Conservation (phyloP, 2,113 vertebrate species). For the Orycteropus afer region DNA sequence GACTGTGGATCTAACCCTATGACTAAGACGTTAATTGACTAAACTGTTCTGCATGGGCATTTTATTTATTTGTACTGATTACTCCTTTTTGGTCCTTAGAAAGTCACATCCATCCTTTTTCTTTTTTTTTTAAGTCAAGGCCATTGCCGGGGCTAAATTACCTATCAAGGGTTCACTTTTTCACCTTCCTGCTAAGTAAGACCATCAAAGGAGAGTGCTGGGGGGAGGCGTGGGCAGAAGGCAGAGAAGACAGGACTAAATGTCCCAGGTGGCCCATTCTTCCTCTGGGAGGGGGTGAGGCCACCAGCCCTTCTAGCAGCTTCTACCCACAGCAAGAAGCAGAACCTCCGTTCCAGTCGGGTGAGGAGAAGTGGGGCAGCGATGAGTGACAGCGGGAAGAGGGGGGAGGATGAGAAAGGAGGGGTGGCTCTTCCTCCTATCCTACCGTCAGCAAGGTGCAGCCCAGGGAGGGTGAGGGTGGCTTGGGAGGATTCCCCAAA, state of each 20-base stretch:
- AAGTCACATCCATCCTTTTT: not conserved
- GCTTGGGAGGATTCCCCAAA: fast-evolving
- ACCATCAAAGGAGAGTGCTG: fast-evolving
- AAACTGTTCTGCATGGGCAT: not conserved
- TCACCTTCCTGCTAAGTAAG: fast-evolving
- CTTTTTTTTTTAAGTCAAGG: not conserved
- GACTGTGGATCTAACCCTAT: fast-evolving
- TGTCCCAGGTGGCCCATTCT: fast-evolving
- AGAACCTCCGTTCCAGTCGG: not conserved
- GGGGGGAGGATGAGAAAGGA: not conserved
- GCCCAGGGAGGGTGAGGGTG: fast-evolving
- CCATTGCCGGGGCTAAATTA: not conserved
- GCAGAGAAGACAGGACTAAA: fast-evolving
- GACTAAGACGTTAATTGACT: fast-evolving
- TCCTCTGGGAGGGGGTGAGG: not conserved
- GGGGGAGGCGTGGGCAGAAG: too few relatives aligned
- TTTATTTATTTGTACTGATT: too few relatives aligned
- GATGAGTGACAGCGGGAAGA: fast-evolving
- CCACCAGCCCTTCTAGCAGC: not conserved
- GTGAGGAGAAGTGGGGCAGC: not conserved
- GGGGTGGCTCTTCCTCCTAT: fast-evolving
- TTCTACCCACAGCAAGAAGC: not conserved
- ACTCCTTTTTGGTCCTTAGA: too few relatives aligned
- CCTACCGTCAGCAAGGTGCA: fast-evolving
- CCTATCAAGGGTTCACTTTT: not conserved